Percentiles rank a stretch among this genome's conserved stretches.
These are phyloP conservation scores for Chunga burmeisteri DNA, from an alignment of 2,113 vertebrate genomes.

Conservation along the genomic window DNA sequence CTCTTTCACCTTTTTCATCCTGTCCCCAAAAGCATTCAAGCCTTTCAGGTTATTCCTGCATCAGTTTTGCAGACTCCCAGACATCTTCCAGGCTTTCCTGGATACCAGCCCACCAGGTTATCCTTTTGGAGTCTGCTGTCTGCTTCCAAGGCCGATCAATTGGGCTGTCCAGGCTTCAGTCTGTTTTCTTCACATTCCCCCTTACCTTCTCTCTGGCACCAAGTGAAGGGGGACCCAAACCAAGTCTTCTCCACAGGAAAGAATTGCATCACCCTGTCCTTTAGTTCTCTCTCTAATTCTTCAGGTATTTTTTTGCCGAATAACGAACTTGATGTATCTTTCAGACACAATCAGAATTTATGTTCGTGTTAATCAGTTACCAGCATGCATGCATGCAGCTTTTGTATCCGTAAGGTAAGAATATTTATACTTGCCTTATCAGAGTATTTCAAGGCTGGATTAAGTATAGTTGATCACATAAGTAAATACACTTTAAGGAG, in stretches of 20 bases:
- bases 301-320: background rate
- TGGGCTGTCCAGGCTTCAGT: background rate
- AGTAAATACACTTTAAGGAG: background rate
- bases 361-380: background rate
- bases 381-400: background rate
- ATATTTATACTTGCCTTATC: background rate
- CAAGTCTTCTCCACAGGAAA: background rate
- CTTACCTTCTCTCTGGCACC: background rate
- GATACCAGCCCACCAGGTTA: background rate
- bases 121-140: background rate
- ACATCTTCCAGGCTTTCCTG: background rate
- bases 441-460: background rate
- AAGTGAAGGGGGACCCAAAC: background rate
- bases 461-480: background rate
- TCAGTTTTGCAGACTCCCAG: background rate
- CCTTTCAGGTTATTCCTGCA: background rate
- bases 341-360: background rate
- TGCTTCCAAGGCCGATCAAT: background rate
- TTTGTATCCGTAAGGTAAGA: background rate
- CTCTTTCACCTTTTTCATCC: background rate
- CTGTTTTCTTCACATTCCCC: background rate
- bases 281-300: background rate
- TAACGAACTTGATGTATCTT: background rate
- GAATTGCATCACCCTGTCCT: background rate
- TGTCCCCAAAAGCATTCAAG: background rate